Percentiles rank a stretch among this genome's conserved stretches.
These are phyloP conservation scores for Ylistrum balloti DNA, from an alignment of 1,140 invertebrate genomes.

Conservation along the genomic window DNA sequence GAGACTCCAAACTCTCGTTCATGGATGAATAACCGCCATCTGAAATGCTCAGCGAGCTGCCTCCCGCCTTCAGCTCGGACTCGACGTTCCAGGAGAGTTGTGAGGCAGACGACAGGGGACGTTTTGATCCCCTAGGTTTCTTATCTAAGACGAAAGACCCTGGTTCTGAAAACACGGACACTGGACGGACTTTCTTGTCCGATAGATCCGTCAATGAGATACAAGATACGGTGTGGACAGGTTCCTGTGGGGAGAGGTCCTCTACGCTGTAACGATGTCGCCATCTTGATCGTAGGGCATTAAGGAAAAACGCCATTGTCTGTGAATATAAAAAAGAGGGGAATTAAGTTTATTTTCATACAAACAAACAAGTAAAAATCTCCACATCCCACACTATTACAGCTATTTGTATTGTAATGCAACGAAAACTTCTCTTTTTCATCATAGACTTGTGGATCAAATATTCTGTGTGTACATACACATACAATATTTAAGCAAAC, in stretches of 20 bases:
- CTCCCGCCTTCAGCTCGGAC: background rate
- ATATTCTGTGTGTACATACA: no score
- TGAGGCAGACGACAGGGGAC: background rate
- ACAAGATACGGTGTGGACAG: constrained; percentile 5
- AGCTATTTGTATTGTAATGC: no score
- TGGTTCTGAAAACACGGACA: background rate
- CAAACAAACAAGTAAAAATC: no score
- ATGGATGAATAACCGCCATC: constrained; percentile 31
- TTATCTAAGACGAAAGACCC: background rate
- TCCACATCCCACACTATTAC: no score
- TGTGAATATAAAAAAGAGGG: background rate
- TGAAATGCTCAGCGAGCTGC: background rate
- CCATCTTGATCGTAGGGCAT: constrained; percentile 21
- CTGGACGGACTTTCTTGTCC: constrained; percentile 13
- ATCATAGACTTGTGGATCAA: no score
- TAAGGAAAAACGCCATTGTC: background rate
- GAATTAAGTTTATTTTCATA: background rate
- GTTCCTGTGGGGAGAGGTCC: background rate
- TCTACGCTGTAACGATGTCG: background rate
- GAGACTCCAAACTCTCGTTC: constrained; percentile 10
- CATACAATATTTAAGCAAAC: no score
- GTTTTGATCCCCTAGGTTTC: constrained; percentile 23
- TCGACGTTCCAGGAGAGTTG: background rate
- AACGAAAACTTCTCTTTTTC: no score
- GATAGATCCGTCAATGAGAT: background rate